Conservation (phyloP, 2,888 invertebrate species). For the Cheilosia grossa region DNA sequence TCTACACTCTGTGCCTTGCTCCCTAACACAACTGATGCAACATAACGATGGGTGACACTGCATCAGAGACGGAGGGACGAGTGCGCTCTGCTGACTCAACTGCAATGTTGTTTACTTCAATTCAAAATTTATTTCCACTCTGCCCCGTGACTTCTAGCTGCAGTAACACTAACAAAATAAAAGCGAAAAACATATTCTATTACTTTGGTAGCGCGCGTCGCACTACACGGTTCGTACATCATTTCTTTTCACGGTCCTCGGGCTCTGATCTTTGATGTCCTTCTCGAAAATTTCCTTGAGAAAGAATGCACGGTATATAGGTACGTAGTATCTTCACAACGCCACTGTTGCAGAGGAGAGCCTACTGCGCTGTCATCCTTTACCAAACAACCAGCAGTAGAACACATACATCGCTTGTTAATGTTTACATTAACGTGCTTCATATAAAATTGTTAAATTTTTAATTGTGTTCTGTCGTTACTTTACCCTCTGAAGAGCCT, state of each 20-base stretch:
- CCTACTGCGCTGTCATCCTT: conserved; percentile 13
- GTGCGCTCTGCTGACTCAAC: background rate
- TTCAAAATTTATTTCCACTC: conserved; percentile 69
- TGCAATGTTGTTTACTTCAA: conserved; percentile 66
- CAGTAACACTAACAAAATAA: conserved; percentile 33
- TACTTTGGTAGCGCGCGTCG: conserved; percentile 36
- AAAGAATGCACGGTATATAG: conserved; percentile 1
- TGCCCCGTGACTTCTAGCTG: conserved; percentile 32
- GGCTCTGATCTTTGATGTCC: conserved; percentile 71
- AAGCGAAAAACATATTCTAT: conserved; percentile 34
- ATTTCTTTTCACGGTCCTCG: conserved; percentile 46
- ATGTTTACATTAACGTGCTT: conserved; percentile 73
- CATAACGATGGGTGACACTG: conserved; percentile 64
- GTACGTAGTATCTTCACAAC: background rate
- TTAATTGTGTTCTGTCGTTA: conserved; percentile 74
- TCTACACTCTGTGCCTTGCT: conserved; percentile 21
- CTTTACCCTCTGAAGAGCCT: conserved; percentile 68
- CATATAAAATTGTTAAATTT: conserved; percentile 74
- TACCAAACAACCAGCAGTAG: conserved; percentile 16
- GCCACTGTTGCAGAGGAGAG: conserved; percentile 5
- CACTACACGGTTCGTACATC: conserved; percentile 4
- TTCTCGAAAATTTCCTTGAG: conserved; percentile 56
- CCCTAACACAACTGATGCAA: conserved; percentile 48
- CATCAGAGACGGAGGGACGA: background rate
- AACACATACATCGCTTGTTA: conserved; percentile 54